Percentiles rank a stretch among this genome's conserved stretches.
Evolutionary conservation across 1,140 invertebrate species (phyloP).

Genomic region (Saccostrea glomerata): DNA sequence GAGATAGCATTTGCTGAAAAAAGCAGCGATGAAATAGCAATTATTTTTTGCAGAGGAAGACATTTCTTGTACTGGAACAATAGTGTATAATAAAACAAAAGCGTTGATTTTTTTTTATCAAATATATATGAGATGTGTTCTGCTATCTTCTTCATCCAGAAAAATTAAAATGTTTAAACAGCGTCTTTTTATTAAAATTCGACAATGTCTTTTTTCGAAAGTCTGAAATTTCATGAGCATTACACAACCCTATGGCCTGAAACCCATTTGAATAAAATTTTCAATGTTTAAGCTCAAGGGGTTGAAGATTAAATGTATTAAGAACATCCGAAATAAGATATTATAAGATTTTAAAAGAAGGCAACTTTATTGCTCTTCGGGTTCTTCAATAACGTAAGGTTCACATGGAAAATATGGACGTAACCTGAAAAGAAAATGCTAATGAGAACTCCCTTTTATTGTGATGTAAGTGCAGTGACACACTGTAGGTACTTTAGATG

Average conservation of each 20-base stretch:
- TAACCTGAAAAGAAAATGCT: slow-evolving; percentile 29
- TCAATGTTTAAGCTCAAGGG: slow-evolving; percentile 16
- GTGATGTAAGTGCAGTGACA: slow-evolving; percentile 1
- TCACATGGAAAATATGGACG: neutral
- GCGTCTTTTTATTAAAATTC: no score
- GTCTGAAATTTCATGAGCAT: neutral
- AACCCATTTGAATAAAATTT: slow-evolving; percentile 8
- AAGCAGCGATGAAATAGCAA: neutral
- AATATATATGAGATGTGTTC: no score
- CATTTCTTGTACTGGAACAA: no score
- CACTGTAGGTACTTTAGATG: slow-evolving; percentile 13
- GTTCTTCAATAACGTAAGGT: neutral
- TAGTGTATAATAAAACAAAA: no score
- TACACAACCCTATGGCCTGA: neutral
- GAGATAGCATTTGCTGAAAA: neutral
- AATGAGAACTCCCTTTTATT: neutral
- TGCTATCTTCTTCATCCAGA: no score
- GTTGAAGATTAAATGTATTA: neutral
- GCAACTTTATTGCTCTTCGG: slow-evolving; percentile 17
- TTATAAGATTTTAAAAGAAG: neutral
- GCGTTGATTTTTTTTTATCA: no score
- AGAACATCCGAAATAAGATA: neutral
- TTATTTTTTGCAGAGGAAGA: neutral
- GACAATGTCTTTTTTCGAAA: neutral
- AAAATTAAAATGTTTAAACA: no score